These are phyloP conservation scores for Aotus griseimembra DNA, from an alignment of 2,797 vertebrate genomes.

Conservation along the genomic window DNA sequence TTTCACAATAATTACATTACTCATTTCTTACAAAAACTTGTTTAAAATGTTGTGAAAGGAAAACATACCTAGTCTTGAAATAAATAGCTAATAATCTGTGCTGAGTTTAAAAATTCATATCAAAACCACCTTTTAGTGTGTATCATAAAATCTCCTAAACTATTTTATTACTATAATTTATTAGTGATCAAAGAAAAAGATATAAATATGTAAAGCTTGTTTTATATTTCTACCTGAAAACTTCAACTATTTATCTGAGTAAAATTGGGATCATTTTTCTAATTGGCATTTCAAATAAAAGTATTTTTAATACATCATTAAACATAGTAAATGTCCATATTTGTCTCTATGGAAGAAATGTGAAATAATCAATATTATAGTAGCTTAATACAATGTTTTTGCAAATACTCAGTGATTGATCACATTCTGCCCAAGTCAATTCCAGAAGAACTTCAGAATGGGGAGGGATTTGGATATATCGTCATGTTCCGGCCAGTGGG, in stretches of 20 bases:
- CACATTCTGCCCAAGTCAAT: slow-evolving; percentile 86
- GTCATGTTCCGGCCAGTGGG: slow-evolving; percentile 89
- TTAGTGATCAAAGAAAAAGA: neutral
- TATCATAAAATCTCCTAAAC: neutral
- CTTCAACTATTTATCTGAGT: neutral
- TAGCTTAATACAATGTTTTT: slow-evolving; percentile 7
- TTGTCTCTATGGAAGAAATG: neutral
- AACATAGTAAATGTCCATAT: neutral
- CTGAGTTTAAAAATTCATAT: neutral
- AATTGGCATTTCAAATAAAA: neutral
- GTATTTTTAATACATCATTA: neutral
- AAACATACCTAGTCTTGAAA: neutral
- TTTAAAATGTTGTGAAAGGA: neutral
- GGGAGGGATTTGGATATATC: slow-evolving; percentile 92
- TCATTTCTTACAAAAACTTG: neutral
- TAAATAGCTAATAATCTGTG: slow-evolving; percentile 8
- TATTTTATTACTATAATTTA: neutral
- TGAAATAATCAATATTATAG: neutral
- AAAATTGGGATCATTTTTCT: neutral
- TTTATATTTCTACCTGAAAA: slow-evolving; percentile 9
- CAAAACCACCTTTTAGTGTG: neutral
- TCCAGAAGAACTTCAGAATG: slow-evolving; percentile 92
- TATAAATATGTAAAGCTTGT: neutral
- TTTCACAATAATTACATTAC: neutral
- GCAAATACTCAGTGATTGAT: slow-evolving; percentile 70